Percentiles rank a stretch among this genome's conserved stretches.
Evolutionary conservation across 2,797 vertebrate genomes (phyloP).

Genomic region (Sciurus vulgaris): DNA sequence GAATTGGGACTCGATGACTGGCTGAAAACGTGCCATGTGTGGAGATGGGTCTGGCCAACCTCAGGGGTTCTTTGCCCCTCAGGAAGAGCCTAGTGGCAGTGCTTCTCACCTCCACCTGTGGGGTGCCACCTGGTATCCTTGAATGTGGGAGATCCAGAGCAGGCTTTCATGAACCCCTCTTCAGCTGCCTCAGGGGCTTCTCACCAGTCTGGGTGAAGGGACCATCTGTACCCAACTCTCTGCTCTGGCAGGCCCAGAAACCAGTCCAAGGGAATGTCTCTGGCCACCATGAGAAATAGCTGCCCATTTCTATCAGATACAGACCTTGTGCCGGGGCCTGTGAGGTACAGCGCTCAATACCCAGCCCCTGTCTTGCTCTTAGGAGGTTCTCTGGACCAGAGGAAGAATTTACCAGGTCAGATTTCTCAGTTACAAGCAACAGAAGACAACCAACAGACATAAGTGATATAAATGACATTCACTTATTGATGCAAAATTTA

Average conservation of each 20-base stretch:
- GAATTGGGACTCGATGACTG: not conserved
- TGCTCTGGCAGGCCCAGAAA: not conserved
- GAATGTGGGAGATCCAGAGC: not conserved
- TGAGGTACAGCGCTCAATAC: not conserved
- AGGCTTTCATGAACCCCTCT: not conserved
- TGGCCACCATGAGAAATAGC: not conserved
- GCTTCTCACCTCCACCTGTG: not conserved
- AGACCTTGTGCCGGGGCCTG: not conserved
- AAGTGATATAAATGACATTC: not conserved
- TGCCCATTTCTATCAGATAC: not conserved
- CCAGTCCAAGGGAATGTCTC: not conserved
- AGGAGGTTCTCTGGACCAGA: not conserved
- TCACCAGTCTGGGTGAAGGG: not conserved
- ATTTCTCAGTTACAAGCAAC: conserved; percentile 4
- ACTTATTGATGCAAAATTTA: not conserved
- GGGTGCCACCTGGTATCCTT: no score
- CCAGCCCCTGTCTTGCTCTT: not conserved
- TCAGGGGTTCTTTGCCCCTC: not conserved
- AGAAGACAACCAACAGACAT: not conserved
- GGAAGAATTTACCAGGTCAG: not conserved
- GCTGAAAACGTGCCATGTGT: not conserved
- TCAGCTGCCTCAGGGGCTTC: not conserved
- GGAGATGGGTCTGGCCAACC: not conserved
- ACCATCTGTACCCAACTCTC: not conserved
- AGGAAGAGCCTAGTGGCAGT: not conserved